These are phyloP conservation scores for Podarcis cretensis DNA, from an alignment of 2,113 vertebrate genomes.

Conservation along the genomic window DNA sequence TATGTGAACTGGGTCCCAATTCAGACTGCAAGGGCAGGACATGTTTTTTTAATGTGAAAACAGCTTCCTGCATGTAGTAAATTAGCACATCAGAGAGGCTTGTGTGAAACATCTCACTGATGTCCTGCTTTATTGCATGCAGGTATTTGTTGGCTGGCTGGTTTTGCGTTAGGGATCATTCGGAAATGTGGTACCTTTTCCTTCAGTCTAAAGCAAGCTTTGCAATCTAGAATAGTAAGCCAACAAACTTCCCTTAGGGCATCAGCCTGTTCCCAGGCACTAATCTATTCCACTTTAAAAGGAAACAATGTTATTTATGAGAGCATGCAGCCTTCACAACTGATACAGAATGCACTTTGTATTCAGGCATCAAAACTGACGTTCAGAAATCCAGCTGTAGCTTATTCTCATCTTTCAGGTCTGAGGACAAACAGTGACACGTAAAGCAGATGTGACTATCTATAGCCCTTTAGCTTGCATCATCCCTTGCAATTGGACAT, in stretches of 20 bases:
- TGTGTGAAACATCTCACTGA: background rate
- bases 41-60: background rate
- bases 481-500: too few relatives aligned
- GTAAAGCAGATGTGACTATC: too few relatives aligned
- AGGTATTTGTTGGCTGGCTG: background rate
- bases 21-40: background rate
- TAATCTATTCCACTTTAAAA: background rate
- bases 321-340: background rate
- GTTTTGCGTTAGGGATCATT: background rate
- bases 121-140: background rate
- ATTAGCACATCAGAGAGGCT: background rate
- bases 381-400: background rate
- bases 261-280: background rate
- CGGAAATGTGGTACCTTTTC: background rate
- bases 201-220: background rate
- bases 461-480: too few relatives aligned
- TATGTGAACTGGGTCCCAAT: background rate
- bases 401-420: background rate
- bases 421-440: background rate
- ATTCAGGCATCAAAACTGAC: background rate
- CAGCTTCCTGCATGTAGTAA: background rate
- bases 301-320: background rate
- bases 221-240: background rate
- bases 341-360: background rate
- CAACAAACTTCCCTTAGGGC: background rate